A percentile compares a stretch with the other conserved stretches of the same genome.
These are phyloP conservation scores for Calephelis virginiensis DNA, from an alignment of 1,140 invertebrate genomes.

Conservation along the genomic window DNA sequence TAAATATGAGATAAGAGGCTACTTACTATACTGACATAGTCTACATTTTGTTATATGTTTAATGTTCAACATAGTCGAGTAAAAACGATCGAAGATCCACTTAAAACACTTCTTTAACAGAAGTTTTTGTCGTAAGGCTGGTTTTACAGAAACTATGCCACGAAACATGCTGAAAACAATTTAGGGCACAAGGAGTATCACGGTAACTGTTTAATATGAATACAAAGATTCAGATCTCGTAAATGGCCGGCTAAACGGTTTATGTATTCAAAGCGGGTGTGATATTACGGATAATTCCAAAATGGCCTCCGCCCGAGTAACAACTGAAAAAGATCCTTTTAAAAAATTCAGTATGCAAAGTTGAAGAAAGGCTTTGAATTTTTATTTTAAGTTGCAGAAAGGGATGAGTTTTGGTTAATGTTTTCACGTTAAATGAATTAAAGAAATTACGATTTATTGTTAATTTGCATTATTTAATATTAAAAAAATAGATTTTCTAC, in stretches of 20 bases:
- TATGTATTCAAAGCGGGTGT: conserved; percentile 29
- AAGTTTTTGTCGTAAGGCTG: no score
- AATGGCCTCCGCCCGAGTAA: background rate
- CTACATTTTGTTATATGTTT: no score
- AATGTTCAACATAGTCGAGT: no score
- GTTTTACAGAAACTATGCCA: background rate
- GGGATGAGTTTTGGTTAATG: no score
- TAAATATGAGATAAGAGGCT: no score
- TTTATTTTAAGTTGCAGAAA: background rate
- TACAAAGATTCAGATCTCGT: conserved; percentile 23
- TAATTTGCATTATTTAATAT: no score
- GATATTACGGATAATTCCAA: conserved; percentile 24
- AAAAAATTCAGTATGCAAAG: background rate
- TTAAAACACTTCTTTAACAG: no score
- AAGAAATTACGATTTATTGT: no score
- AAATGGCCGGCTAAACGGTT: conserved; percentile 19
- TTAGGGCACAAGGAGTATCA: background rate
- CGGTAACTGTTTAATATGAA: conserved; percentile 6
- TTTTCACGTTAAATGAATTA: no score
- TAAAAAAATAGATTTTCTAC: no score
- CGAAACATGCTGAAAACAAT: background rate
- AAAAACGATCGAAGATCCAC: no score
- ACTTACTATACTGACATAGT: no score
- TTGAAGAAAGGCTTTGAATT: background rate
- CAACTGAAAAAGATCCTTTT: background rate